Percentiles rank a stretch among this genome's conserved stretches.
These are phyloP conservation scores for Spilosoma lubricipeda DNA, from an alignment of 2,888 invertebrate species.

Conservation along the genomic window DNA sequence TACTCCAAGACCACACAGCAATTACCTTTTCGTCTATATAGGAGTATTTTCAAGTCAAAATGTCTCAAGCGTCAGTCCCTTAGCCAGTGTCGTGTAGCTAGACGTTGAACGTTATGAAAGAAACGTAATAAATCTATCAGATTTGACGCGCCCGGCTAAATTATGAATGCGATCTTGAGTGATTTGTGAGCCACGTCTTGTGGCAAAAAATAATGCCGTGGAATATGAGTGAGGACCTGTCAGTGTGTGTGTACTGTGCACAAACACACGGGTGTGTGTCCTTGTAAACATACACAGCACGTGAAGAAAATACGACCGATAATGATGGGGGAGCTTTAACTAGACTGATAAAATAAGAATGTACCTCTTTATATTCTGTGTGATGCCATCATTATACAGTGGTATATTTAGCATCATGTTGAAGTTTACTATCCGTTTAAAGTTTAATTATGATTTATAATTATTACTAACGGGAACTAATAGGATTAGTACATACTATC, in stretches of 20 bases:
- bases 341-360: background rate
- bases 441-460: background rate
- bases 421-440: background rate
- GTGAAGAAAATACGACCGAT: background rate
- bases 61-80: constrained; percentile 22
- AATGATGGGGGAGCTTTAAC: background rate
- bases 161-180: constrained; percentile 76
- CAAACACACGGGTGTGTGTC: background rate
- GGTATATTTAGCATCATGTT: background rate
- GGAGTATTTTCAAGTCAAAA: constrained; percentile 16
- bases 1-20: constrained; percentile 21
- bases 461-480: background rate
- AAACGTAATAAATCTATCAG: constrained; percentile 80
- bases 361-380: background rate
- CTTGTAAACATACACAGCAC: background rate
- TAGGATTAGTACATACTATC: too few species aligned
- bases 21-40: constrained; percentile 4
- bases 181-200: constrained; percentile 68
- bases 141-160: constrained; percentile 70
- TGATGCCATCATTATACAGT: background rate
- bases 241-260: constrained; percentile 6
- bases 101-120: constrained; percentile 70
- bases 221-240: constrained; percentile 34
- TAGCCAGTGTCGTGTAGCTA: constrained; percentile 50
- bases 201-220: constrained; percentile 52